Evolutionary conservation across 1,140 invertebrate genomes (phyloP).

Genomic region (Camponotus pennsylvanicus): DNA sequence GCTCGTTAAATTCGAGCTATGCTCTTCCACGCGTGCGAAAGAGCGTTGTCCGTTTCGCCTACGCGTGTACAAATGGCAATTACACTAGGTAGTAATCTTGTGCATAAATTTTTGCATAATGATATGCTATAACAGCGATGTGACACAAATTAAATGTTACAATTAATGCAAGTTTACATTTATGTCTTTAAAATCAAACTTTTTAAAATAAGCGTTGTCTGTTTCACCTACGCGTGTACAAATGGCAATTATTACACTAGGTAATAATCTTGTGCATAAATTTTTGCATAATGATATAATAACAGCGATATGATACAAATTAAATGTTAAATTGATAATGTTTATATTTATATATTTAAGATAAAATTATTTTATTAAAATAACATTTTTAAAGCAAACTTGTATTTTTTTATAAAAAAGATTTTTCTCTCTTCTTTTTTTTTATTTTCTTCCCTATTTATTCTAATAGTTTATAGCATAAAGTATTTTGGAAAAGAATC

Average conservation of each 20-base stretch:
- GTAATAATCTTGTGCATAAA: conserved; percentile 39
- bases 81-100: conserved; percentile 37
- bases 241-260: conserved; percentile 51
- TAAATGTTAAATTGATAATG: conserved; percentile 45
- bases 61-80: conserved; percentile 51
- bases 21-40: conserved; percentile 53
- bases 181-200: neutral
- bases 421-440: neutral
- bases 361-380: no score
- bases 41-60: conserved; percentile 42
- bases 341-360: conserved; percentile 5
- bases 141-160: conserved; percentile 51
- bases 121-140: conserved; percentile 25
- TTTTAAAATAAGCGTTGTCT: neutral
- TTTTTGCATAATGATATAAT: conserved; percentile 39
- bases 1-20: conserved; percentile 66
- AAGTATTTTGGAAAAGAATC: neutral
- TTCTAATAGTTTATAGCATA: no score
- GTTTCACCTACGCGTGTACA: conserved; percentile 44
- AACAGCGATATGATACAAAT: conserved; percentile 29
- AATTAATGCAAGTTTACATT: conserved; percentile 27
- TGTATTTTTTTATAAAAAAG: neutral
- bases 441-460: neutral
- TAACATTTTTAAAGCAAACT: neutral
- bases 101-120: conserved; percentile 45